phyloP scores from a whole-genome alignment of 2,113 vertebrate genomes.

The Alces alces region DNA sequence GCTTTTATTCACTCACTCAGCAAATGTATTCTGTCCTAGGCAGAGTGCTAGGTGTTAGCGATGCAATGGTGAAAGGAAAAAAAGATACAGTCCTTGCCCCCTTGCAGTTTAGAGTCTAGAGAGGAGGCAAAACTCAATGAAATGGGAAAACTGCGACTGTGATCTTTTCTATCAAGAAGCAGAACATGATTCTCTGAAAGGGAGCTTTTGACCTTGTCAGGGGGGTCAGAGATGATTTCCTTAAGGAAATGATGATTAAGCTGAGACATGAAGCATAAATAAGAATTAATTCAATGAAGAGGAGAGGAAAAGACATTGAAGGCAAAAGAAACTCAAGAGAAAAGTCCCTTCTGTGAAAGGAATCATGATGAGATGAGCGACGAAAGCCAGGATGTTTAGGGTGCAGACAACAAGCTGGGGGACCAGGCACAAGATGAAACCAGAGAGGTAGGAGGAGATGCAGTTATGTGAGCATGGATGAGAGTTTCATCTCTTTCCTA shows the following conservation, averaged over 20 bases:
- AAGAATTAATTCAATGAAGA: slow-evolving; percentile 17
- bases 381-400: neutral
- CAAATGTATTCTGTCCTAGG: neutral
- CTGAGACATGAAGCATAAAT: neutral
- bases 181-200: neutral
- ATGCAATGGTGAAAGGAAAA: neutral
- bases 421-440: neutral
- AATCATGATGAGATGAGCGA: neutral
- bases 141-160: neutral
- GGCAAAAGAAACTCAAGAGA: neutral
- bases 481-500: neutral
- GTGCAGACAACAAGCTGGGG: neutral
- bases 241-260: neutral
- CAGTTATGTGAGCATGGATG: neutral
- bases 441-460: neutral
- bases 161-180: neutral
- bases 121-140: neutral
- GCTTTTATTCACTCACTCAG: neutral
- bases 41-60: neutral
- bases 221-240: neutral
- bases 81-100: neutral
- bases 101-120: neutral
- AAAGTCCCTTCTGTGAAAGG: neutral
- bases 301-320: neutral
- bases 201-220: neutral